Conservation (phyloP, 2,888 invertebrate species). For the Strigamia maritima region DNA sequence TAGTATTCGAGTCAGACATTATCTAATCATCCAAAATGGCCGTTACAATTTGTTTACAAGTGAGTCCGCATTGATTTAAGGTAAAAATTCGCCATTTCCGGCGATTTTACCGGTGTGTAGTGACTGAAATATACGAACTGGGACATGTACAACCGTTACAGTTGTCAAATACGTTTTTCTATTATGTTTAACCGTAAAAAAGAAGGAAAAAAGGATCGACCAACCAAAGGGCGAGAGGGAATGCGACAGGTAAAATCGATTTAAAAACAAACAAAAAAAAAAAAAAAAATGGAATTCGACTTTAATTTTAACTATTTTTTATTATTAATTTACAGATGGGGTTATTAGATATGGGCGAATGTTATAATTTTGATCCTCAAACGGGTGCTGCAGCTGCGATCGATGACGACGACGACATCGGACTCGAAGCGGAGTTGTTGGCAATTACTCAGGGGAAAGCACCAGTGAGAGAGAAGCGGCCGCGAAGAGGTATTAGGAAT, state of each 20-base stretch:
- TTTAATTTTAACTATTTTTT: neutral
- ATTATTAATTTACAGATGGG: conserved; percentile 62
- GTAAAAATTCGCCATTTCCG: neutral
- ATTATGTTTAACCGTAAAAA: conserved; percentile 17
- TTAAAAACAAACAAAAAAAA: no score
- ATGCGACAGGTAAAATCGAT: neutral
- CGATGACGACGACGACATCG: conserved; percentile 67
- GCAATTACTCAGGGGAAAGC: conserved; percentile 53
- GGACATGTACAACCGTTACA: neutral
- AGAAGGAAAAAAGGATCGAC: conserved; percentile 1
- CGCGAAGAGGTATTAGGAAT: conserved; percentile 3
- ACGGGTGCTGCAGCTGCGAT: neutral
- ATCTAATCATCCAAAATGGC: neutral
- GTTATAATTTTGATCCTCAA: conserved; percentile 55
- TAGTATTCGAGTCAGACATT: no score
- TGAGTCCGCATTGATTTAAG: neutral
- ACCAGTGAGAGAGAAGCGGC: neutral
- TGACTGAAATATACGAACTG: neutral
- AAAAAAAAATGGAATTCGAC: neutral
- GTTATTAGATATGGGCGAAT: conserved; percentile 65
- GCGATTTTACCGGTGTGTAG: neutral
- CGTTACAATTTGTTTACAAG: neutral
- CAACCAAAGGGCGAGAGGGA: neutral
- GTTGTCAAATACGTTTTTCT: neutral
- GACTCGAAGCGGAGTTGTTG: conserved; percentile 81